Evolutionary conservation across 2,888 invertebrate genomes (phyloP).

Genomic region (Octodonta nipae): DNA sequence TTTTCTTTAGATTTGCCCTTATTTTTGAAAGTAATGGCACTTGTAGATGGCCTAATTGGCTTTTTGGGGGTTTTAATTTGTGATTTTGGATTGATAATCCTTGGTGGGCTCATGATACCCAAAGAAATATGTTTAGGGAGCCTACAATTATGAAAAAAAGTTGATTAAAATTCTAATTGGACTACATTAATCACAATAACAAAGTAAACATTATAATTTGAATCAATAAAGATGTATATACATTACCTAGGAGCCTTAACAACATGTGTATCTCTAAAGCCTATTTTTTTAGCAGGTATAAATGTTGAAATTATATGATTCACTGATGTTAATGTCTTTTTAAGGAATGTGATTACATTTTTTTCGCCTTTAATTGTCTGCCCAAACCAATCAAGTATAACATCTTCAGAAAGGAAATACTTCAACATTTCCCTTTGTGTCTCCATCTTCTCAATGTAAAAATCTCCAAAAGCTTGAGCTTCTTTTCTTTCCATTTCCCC

Average conservation of each 20-base stretch:
- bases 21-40: slow-evolving; percentile 7
- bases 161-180: slow-evolving; percentile 4
- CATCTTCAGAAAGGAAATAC: slow-evolving; percentile 29
- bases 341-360: slow-evolving; percentile 44
- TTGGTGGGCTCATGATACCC: slow-evolving; percentile 18
- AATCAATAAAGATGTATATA: too few species aligned
- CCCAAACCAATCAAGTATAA: slow-evolving; percentile 52
- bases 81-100: slow-evolving; percentile 13
- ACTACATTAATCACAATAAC: background rate
- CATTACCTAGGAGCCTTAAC: slow-evolving; percentile 25
- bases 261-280: slow-evolving; percentile 28
- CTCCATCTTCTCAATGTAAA: slow-evolving; percentile 31
- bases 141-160: slow-evolving; percentile 8
- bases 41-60: slow-evolving; percentile 17
- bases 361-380: slow-evolving; percentile 45
- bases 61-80: slow-evolving; percentile 21
- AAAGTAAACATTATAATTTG: background rate
- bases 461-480: slow-evolving; percentile 26
- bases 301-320: slow-evolving; percentile 25
- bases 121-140: slow-evolving; percentile 13
- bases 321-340: slow-evolving; percentile 35
- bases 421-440: slow-evolving; percentile 24
- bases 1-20: slow-evolving; percentile 12
- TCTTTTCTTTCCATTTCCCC: too few species aligned
- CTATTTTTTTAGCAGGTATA: slow-evolving; percentile 26